Evolutionary conservation across 2,797 vertebrate species (phyloP), one percentile per base, ranked within the genome.

Genomic region (Coreius guichenoti): DNA sequence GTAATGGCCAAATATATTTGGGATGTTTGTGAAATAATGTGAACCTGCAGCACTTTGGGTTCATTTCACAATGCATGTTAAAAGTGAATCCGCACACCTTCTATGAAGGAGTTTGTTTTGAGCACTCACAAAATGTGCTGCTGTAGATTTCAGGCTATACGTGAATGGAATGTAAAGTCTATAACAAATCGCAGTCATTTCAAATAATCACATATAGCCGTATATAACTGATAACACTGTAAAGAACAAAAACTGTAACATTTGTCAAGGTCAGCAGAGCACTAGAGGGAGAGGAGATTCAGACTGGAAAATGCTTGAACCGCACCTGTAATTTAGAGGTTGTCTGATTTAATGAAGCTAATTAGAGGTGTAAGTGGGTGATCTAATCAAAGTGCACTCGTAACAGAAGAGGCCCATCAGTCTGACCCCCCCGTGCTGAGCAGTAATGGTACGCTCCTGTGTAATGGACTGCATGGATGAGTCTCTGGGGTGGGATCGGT

Each of bases 371-470:
- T 58, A 74, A 82, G 81, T 63, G 69, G 54, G n/a, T 73, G 54
- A 73, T 73, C 67, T 73, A 73, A 73, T 73, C 36, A 72, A 73
- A 82, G 7, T 17, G 7, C 80, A 43, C 36, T 74, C 11, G 14
- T 45, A 73, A 73, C 51, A 21, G 69, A 54, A 61, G 80, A 54
- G 49, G 49, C 8, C n/a, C 58, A 47, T 80, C 61, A 23, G 23
- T 61, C 51, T 3, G 49, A 61, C 69, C 51, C 19, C 51, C 76
- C 75, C 45, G 5, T 26, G 16, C 17, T 61, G 58, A 78, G 77
- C 31, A 77, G 76, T 68, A 84, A 84, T 75, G 88, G 68, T 77
- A 47, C 54, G 29, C 23, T 86, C 80, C 80, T 21, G 8, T 70
- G 31, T 77, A 85, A 80, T 75, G 79, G 78, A 51, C 79, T 51